phyloP scores from a whole-genome alignment of 2,113 vertebrate species.

The Erinaceus europaeus region DNA sequence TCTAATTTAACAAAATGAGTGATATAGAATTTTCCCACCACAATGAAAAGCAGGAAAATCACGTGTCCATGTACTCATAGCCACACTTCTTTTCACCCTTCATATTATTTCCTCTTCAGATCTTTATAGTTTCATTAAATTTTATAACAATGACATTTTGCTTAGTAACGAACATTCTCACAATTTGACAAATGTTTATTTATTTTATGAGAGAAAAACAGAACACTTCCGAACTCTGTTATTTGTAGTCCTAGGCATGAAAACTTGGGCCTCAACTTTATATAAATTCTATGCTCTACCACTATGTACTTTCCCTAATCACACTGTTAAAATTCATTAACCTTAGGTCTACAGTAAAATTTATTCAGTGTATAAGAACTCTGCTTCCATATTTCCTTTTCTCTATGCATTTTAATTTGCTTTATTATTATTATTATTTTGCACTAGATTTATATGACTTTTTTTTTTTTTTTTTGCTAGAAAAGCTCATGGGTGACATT shows the following conservation, averaged over 20 bases:
- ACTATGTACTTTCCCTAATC: too few relatives aligned
- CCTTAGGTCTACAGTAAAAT: conserved; percentile 25
- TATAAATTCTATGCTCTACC: too few relatives aligned
- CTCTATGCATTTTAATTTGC: conserved; percentile 34
- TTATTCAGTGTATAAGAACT: background rate
- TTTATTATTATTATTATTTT: conserved; percentile 55
- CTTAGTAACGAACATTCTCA: background rate
- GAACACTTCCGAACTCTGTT: too few relatives aligned
- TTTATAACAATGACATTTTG: background rate
- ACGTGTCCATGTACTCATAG: background rate
- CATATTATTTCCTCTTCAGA: background rate
- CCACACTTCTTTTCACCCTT: background rate
- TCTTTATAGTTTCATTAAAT: background rate
- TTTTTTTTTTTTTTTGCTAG: background rate
- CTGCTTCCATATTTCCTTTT: background rate
- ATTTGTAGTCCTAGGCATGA: too few relatives aligned
- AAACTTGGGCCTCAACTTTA: too few relatives aligned
- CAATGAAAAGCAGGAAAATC: background rate
- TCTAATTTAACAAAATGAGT: background rate
- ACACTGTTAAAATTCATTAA: too few relatives aligned
- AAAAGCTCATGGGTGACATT: conserved; percentile 12
- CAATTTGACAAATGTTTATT: too few relatives aligned
- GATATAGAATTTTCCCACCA: background rate
- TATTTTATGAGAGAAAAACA: too few relatives aligned
- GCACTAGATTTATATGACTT: conserved; percentile 41